Evolutionary conservation across 1,140 invertebrate genomes (phyloP), one percentile per base, ranked within the genome.

Genomic region (Callitettix versicolor): DNA sequence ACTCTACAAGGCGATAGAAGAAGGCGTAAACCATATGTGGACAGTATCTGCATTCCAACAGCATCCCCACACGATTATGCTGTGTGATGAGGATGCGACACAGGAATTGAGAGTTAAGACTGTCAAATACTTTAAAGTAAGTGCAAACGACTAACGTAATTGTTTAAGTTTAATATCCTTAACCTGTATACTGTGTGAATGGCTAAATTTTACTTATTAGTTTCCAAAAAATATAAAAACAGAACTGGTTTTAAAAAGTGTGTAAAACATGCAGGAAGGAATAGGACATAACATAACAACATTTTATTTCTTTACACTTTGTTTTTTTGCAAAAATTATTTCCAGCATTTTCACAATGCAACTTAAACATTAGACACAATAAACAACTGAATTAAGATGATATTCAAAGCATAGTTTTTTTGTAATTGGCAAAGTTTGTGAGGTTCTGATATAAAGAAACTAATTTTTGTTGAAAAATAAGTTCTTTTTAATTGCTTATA

Each of bases 11-110:
- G 95, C 95, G 1, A 90, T 98, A 59, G 95, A 98, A 72, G 90
- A 95, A 71, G 96, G 96, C 41, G 81, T 99, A 3, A 98, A 93
- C 75, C 96, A 99, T 73, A 99, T 99, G 96, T 99, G 96, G 94
- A 99, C 96, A 0, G 94, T 98, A 20, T 97, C 93, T 18, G 95
- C 95, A 24, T 98, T 99, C 74, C 96, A 99, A 72, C 90, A 92
- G 69, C 93, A 97, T 73, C 81, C 85, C 36, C 80, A 84, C 60
- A 85, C 91, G 4, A 78, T 98, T 17, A 95, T 98, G 74, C 76
- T 99, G 44, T 98, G 94, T 68, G 96, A 99, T 71, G 95, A 99
- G 74, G 92, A 95, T 72, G 95, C 96, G 38, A 99, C 96, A 6
- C 70, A 95, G 52, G 96, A 99, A 74, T 75, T 99, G 55, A 81